Conservation (phyloP, 1,140 invertebrate species). For the Trachelipus rathkii region DNA sequence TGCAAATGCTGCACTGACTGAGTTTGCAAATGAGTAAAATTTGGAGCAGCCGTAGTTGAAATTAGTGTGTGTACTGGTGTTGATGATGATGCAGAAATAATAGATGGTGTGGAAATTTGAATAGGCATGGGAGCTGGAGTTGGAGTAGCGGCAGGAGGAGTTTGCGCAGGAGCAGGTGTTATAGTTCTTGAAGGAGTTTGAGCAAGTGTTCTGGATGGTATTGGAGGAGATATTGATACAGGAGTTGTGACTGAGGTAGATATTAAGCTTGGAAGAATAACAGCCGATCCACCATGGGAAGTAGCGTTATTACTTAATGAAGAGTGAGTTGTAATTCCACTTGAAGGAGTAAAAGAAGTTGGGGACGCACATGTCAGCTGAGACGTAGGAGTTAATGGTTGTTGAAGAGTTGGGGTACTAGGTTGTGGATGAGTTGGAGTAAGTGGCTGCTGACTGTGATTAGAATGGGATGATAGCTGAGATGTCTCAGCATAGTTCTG, state of each 20-base stretch:
- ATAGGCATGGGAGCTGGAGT: not conserved
- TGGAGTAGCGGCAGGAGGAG: not conserved
- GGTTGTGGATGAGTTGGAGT: constrained; percentile 32
- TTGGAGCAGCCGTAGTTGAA: not conserved
- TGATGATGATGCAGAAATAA: not conserved
- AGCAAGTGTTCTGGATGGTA: constrained; percentile 25
- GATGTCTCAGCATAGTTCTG: constrained; percentile 48
- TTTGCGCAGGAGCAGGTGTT: not conserved
- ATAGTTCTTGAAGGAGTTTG: constrained; percentile 13
- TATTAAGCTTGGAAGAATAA: constrained; percentile 42
- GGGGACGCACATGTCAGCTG: constrained; percentile 43
- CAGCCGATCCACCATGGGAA: constrained; percentile 24
- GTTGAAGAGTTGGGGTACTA: constrained; percentile 46
- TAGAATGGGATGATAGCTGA: constrained; percentile 39
- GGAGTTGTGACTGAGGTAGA: constrained; percentile 29
- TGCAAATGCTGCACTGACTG: not conserved
- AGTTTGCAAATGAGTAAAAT: not conserved
- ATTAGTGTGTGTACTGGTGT: not conserved
- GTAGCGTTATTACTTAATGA: constrained; percentile 39
- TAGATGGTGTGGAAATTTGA: not conserved
- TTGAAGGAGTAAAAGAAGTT: constrained; percentile 29
- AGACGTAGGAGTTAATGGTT: constrained; percentile 50
- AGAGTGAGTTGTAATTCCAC: constrained; percentile 34
- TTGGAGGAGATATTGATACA: constrained; percentile 21
- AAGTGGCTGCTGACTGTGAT: constrained; percentile 38